Percentiles rank a stretch among this genome's conserved stretches.
Evolutionary conservation across 37 sponge, comb jelly and placozoan genomes (phyloP).

Genomic region (Ianthella basta): DNA sequence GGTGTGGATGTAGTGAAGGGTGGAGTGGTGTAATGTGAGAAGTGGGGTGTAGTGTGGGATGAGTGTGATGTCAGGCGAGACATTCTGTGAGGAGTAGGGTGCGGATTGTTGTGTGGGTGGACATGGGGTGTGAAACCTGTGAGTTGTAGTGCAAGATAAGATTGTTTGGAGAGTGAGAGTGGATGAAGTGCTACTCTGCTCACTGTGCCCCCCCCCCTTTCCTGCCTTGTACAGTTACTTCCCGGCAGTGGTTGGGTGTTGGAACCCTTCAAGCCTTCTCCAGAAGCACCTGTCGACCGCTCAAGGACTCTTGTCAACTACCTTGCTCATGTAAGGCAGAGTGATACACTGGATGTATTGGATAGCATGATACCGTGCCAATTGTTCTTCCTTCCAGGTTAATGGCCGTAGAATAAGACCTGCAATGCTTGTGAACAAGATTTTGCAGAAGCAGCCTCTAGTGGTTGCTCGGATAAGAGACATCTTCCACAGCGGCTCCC

Average conservation of each 20-base stretch:
- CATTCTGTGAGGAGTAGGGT: too few species aligned
- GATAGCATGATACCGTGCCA: neutral
- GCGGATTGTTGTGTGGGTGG: too few species aligned
- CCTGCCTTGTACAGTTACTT: constrained; percentile 16
- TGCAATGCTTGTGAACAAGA: neutral
- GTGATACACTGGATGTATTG: neutral
- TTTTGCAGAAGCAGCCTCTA: constrained; percentile 17
- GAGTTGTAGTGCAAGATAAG: too few species aligned
- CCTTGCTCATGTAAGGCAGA: constrained; percentile 18
- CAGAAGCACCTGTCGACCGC: neutral
- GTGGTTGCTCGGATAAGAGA: neutral
- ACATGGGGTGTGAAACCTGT: too few species aligned
- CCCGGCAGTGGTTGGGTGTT: constrained; percentile 71
- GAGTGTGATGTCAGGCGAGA: too few species aligned
- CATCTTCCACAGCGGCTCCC: neutral
- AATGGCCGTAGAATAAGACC: constrained; percentile 6
- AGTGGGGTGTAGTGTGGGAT: too few species aligned
- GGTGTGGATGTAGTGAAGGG: neutral
- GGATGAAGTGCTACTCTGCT: too few species aligned
- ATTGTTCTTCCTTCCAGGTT: neutral
- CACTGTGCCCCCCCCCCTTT: too few species aligned
- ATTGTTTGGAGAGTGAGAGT: too few species aligned
- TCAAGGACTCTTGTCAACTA: constrained; percentile 47
- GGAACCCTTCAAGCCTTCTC: constrained; percentile 42
- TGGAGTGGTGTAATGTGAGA: neutral